Percentiles rank a stretch among this genome's conserved stretches.
phyloP scores from a whole-genome alignment of 2,113 vertebrate genomes.

The Brachypodius melanocephalos region DNA sequence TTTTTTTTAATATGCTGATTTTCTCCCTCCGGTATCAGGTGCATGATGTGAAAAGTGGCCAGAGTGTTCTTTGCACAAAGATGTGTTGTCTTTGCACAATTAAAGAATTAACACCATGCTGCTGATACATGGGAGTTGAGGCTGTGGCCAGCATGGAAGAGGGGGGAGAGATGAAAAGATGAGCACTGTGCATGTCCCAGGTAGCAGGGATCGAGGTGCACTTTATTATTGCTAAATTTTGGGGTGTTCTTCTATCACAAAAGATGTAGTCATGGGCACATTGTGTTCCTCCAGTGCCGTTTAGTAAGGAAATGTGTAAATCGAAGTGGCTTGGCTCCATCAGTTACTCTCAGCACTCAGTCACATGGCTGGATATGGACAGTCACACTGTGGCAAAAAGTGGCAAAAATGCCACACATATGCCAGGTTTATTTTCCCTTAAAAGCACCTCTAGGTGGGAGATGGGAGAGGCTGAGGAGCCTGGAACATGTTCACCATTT shows the following conservation, averaged over 20 bases:
- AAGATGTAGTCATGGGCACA: background rate
- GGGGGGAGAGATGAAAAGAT: background rate
- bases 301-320: background rate
- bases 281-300: background rate
- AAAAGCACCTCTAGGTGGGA: background rate
- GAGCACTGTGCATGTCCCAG: rapidly evolving
- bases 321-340: background rate
- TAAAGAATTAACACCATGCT: background rate
- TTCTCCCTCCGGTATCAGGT: background rate
- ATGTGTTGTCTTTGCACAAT: background rate
- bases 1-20: background rate
- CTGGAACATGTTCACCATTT: background rate
- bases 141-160: background rate
- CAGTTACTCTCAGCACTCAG: background rate
- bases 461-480: background rate
- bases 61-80: background rate
- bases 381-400: background rate
- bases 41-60: background rate
- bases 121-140: rapidly evolving
- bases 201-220: background rate
- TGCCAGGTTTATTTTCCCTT: background rate
- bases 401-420: background rate
- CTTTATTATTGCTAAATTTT: background rate
- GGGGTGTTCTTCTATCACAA: background rate
- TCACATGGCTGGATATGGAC: background rate